Evolutionary conservation across 2,888 invertebrate species (phyloP), one percentile per base, ranked within the genome.

Genomic region (Eurytoma californica): DNA sequence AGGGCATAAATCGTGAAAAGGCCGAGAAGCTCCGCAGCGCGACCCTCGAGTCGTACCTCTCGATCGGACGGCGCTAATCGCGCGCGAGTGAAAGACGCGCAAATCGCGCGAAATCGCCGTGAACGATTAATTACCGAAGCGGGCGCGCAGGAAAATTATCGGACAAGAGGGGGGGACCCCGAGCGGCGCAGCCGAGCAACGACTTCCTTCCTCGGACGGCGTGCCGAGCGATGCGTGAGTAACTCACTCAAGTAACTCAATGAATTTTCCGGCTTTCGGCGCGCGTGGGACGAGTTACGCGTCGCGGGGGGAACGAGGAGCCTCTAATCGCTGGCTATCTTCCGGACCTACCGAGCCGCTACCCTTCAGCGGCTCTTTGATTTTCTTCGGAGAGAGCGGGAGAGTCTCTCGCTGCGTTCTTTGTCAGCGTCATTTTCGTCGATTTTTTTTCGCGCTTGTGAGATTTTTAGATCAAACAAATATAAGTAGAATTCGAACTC

Each of bases 211-310:
- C 85, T 72, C 75, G 24, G 16, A 13, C 9, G 12, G 20, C 3
- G 18, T 57, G 72, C 60, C 84, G 83, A 84, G 84, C 86, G 85
- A 86, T 86, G 86, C 87, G 86, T 86, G 86, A 86, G 86, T 83
- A 85, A 86, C 85, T 86, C 82, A 85, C 85, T 85, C 83, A 85
- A 87, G 87, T 86, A 86, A 87, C 85, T 87, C 87, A 85, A 88
- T 87, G 89, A 89, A 89, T 88, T 89, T 89, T 86, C 87, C 87
- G 85, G 84, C 72, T 72, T 79, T 79, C 75, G 70, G 66, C 67
- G 72, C 68, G 73, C 55, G 66, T 13, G 39, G 39, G 68, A 49
- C 57, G n/a, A 49, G 30, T 57, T 61, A 5, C 39, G 39, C 39
- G 39, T 39, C 39, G 39, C 39, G 39, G 9, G 9, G 39, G 39